Evolutionary conservation across 2,888 invertebrate species (phyloP).

Genomic region (Hirtodrosophila cameraria): DNA sequence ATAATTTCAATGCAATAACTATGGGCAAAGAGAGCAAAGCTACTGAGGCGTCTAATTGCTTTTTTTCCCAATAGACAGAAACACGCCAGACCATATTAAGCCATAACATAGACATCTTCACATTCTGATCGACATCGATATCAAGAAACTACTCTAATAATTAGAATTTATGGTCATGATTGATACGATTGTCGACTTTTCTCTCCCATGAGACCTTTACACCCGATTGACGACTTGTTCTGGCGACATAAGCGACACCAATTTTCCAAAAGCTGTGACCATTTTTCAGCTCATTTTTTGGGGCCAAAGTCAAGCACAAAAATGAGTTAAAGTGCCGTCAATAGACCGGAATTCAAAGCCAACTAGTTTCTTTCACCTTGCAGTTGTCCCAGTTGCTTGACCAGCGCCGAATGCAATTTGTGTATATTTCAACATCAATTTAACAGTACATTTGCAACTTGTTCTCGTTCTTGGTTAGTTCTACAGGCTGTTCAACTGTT

Average conservation of each 20-base stretch:
- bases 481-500: conserved; percentile 25
- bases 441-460: conserved; percentile 70
- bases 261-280: conserved; percentile 21
- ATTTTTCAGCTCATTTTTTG: conserved; percentile 37
- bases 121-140: background rate
- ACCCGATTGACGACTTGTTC: conserved; percentile 19
- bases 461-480: conserved; percentile 43
- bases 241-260: conserved; percentile 30
- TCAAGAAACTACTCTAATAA: conserved; percentile 17
- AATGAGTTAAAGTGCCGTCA: conserved; percentile 10
- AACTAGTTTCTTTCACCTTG: conserved; percentile 70
- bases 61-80: conserved; percentile 1
- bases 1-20: conserved; percentile 35
- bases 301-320: conserved; percentile 20
- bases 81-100: background rate
- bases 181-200: background rate
- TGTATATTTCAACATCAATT: conserved; percentile 62
- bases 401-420: conserved; percentile 63
- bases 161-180: conserved; percentile 43
- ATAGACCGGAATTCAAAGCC: conserved; percentile 41
- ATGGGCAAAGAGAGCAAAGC: conserved; percentile 39
- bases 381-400: conserved; percentile 59
- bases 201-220: conserved; percentile 26
- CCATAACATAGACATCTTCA: conserved; percentile 13
- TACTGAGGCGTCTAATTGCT: conserved; percentile 38